Evolutionary conservation across 2,888 invertebrate genomes (phyloP).

Genomic region (Xestoiulus laeticollis): DNA sequence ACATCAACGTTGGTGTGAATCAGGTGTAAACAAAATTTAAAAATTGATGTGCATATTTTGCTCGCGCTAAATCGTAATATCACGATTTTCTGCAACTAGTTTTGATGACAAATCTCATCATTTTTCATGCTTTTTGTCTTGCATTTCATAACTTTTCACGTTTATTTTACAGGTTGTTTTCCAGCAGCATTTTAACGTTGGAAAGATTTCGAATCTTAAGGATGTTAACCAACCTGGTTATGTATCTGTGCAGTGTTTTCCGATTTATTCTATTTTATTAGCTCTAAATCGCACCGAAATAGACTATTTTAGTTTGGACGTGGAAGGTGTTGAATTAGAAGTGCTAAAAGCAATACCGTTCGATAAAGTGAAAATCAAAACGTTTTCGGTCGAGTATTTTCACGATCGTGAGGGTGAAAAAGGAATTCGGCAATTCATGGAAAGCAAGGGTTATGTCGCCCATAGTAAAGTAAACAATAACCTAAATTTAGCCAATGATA

Average conservation of each 20-base stretch:
- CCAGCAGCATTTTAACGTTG: constrained; percentile 65
- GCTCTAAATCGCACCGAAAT: constrained; percentile 77
- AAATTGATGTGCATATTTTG: no score
- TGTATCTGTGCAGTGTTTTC: constrained; percentile 81
- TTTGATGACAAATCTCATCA: no score
- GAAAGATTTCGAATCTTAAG: constrained; percentile 62
- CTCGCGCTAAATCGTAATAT: no score
- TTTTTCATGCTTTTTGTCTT: no score
- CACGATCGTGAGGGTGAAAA: constrained; percentile 65
- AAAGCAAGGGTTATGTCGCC: constrained; percentile 64
- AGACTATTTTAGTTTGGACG: constrained; percentile 76
- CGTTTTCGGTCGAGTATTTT: constrained; percentile 67
- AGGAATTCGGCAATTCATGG: constrained; percentile 64
- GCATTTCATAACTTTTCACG: constrained; percentile 49
- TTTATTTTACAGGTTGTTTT: constrained; percentile 63
- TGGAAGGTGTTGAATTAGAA: constrained; percentile 68
- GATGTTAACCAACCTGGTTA: constrained; percentile 58
- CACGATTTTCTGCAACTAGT: no score
- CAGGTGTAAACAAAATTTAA: no score
- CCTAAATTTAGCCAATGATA: constrained; percentile 67
- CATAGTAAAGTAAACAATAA: constrained; percentile 64
- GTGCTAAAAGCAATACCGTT: constrained; percentile 72
- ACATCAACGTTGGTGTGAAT: no score
- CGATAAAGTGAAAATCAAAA: constrained; percentile 66
- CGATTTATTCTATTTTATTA: constrained; percentile 80